Evolutionary conservation across 2,888 invertebrate species (phyloP).

Genomic region (Drosophila monieri): DNA sequence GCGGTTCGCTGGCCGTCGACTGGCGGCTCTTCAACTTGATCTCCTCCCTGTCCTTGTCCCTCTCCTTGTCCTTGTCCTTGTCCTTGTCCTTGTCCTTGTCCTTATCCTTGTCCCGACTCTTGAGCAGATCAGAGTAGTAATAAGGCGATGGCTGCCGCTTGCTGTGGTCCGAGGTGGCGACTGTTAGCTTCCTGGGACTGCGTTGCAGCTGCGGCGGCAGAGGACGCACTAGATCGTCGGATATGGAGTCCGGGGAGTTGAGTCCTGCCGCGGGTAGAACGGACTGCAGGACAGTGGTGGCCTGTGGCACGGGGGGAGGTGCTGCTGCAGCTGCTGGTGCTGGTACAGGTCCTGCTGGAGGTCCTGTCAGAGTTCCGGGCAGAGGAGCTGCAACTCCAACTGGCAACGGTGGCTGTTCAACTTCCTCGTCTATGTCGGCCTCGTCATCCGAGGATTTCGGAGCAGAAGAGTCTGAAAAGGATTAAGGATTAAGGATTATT

Average conservation of each 20-base stretch:
- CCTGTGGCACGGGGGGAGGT: not conserved
- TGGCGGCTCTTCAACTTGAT: conserved; percentile 82
- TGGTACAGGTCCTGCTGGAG: conserved; percentile 82
- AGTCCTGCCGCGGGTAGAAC: conserved; percentile 84
- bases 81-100: conserved; percentile 47
- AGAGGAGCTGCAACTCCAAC: not conserved
- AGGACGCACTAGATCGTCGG: conserved; percentile 85
- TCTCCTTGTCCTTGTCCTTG: conserved; percentile 47
- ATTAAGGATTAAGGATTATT: no score
- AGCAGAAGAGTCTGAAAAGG: conserved; percentile 84
- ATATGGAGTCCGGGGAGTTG: conserved; percentile 89
- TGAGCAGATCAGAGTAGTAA: conserved; percentile 92
- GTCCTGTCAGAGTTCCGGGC: conserved; percentile 3
- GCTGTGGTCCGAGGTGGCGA: conserved; percentile 74
- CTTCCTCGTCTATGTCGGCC: conserved; percentile 75
- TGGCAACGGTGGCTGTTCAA: conserved; percentile 41
- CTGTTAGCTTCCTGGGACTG: conserved; percentile 82
- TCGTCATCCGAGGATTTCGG: conserved; percentile 86
- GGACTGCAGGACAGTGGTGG: not conserved
- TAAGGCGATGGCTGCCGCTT: conserved; percentile 92
- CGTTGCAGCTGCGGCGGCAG: conserved; percentile 83
- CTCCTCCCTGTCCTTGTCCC: conserved; percentile 68
- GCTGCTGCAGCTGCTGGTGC: conserved; percentile 82
- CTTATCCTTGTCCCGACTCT: conserved; percentile 76
- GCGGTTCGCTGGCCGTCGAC: conserved; percentile 84